Base-by-base conservation (phyloP, 2,113 vertebrate species). In the Propithecus coquereli region DNA sequence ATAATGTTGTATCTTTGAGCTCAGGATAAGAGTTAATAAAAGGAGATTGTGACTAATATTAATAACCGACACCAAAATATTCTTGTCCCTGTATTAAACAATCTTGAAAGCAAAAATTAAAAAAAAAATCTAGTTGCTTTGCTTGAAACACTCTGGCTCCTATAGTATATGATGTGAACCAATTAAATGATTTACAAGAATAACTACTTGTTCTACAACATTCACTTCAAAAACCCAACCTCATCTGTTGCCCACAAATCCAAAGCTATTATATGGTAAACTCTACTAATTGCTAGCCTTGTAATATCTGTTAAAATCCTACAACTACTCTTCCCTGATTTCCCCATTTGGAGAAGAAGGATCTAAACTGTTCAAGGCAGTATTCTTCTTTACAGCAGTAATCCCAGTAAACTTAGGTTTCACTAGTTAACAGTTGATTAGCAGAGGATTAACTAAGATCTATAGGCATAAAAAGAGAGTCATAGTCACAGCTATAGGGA, bases 41-140 rank as follows among this genome's bases (percentile, higher is more conserved):
- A 74, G 1, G 2, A 0, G 3, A 11, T 16, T 30, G 25, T 63
- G 8, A 12, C 9, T 40, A 14, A 61, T 34, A 12, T 7, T 40
- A 14, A 61, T 34, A 43, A 22, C 2, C 57, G 27, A 65, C 34
- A 82, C 3, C 45, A 92, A 6, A 5, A 52, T 45, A 70, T 50
- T 81, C 6, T 86, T 66, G 23, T 71, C 4, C 37, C 5, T 47
- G 16, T 73, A 17, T 71, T 63, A 66, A 74, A 74, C 11, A 80
- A 43, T 80, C 47, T 12, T 66, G 40, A 68, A 0, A 54, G 27
- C 45, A 54, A 57, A 87, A 80, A 65, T 52, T 73, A 45, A 89
- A 27, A 71, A 20, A 37, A n/a, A 37, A 5, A 11, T 2, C 5
- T 82, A 34, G 12, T 6, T 87, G 3, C 3, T 87, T 83, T 90